Conservation (phyloP, 1,140 invertebrate species). For the Solen grandis region DNA sequence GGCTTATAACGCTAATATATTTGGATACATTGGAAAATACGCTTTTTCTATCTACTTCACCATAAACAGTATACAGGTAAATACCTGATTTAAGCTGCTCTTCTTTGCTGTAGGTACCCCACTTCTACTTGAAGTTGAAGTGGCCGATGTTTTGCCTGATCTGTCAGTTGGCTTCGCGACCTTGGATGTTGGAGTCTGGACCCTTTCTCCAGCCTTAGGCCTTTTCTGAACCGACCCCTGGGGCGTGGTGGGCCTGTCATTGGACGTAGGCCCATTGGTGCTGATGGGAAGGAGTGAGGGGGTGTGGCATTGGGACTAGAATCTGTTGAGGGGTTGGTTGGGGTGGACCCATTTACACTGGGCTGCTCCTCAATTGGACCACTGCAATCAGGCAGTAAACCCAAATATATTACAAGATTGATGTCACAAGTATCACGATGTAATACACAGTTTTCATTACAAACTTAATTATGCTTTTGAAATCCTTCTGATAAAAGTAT, state of each 20-base stretch:
- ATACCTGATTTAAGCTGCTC: conserved; percentile 40
- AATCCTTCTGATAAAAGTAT: too few relatives aligned
- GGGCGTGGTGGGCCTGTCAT: conserved; percentile 23
- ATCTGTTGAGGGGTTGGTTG: neutral
- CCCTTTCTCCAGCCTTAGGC: conserved; percentile 7
- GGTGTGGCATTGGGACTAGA: neutral
- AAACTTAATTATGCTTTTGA: too few relatives aligned
- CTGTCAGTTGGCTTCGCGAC: neutral
- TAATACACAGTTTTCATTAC: too few relatives aligned
- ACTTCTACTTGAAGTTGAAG: neutral
- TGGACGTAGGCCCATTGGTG: conserved; percentile 23
- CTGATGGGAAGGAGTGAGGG: neutral
- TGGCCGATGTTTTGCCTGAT: neutral
- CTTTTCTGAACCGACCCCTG: neutral
- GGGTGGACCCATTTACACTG: conserved; percentile 24
- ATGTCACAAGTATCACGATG: too few relatives aligned
- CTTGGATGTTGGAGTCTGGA: neutral
- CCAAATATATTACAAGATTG: too few relatives aligned
- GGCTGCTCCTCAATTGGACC: conserved; percentile 29
- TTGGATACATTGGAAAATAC: too few relatives aligned
- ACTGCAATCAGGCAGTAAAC: too few relatives aligned
- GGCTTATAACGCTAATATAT: too few relatives aligned
- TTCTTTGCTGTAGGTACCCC: conserved; percentile 23
- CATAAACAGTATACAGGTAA: too few relatives aligned
- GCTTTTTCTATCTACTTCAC: too few relatives aligned